These are phyloP conservation scores for Bombus waltoni DNA, from an alignment of 1,140 invertebrate species.

Conservation along the genomic window DNA sequence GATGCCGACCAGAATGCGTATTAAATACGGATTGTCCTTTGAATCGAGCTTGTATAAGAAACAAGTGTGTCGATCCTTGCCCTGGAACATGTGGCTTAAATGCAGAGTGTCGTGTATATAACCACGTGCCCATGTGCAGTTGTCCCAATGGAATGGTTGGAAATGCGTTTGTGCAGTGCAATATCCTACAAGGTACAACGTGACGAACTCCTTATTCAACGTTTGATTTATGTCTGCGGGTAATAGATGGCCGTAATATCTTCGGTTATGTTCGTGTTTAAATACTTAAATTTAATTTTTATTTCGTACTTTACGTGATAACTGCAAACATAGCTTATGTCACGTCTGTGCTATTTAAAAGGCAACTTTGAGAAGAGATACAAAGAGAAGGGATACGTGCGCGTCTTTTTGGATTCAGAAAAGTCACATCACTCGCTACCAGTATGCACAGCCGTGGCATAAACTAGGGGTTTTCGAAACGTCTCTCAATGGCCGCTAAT, in stretches of 20 bases:
- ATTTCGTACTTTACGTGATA: neutral
- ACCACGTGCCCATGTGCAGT: constrained; percentile 89
- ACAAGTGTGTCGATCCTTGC: constrained; percentile 92
- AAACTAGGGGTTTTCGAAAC: neutral
- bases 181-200: constrained; percentile 78
- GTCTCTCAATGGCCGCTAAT: neutral
- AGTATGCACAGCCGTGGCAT: neutral
- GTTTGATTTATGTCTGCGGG: neutral
- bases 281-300: neutral
- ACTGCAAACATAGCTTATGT: neutral
- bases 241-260: neutral
- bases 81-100: constrained; percentile 87
- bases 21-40: constrained; percentile 92
- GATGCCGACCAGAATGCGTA: constrained; percentile 89
- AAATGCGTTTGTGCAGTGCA: constrained; percentile 88
- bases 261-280: neutral
- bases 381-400: neutral
- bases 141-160: constrained; percentile 87
- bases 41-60: constrained; percentile 90
- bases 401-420: neutral
- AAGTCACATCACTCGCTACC: no score
- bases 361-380: no score
- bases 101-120: constrained; percentile 87
- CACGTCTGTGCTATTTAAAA: neutral
- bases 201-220: no score